Conservation (phyloP, 2,797 vertebrate genomes). For the Neosilurus hyrtlii region DNA sequence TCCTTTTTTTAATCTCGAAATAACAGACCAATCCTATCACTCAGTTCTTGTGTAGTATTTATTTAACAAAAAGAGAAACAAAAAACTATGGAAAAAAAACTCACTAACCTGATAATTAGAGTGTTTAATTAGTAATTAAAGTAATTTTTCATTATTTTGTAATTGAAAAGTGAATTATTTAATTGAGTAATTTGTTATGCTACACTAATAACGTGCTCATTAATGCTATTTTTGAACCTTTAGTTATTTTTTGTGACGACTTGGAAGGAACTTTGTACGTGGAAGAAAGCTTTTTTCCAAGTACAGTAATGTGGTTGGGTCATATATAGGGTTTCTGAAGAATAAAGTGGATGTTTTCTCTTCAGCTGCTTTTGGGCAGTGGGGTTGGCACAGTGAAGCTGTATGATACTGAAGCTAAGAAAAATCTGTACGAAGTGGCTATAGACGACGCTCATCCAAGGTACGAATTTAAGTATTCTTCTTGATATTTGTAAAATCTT, state of each 20-base stretch:
- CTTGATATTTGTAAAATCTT: neutral
- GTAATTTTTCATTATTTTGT: neutral
- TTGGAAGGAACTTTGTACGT: neutral
- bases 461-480: slow-evolving; percentile 63
- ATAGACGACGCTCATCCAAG: slow-evolving; percentile 89
- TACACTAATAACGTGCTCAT: neutral
- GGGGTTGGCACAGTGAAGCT: slow-evolving; percentile 90
- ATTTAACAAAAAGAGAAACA: too few relatives aligned
- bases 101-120: neutral
- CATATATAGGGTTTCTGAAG: neutral
- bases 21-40: too few relatives aligned
- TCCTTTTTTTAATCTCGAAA: too few relatives aligned
- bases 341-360: neutral
- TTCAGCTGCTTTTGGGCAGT: slow-evolving; percentile 90
- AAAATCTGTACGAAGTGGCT: slow-evolving; percentile 93
- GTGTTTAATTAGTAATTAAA: neutral
- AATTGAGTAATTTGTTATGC: neutral
- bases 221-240: neutral
- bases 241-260: neutral
- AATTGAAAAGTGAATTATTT: neutral
- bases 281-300: neutral
- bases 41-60: too few relatives aligned
- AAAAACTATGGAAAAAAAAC: neutral
- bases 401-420: slow-evolving; percentile 97
- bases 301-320: neutral